phyloP scores from a whole-genome alignment of 2,113 vertebrate species.

The Sapayoa aenigma region DNA sequence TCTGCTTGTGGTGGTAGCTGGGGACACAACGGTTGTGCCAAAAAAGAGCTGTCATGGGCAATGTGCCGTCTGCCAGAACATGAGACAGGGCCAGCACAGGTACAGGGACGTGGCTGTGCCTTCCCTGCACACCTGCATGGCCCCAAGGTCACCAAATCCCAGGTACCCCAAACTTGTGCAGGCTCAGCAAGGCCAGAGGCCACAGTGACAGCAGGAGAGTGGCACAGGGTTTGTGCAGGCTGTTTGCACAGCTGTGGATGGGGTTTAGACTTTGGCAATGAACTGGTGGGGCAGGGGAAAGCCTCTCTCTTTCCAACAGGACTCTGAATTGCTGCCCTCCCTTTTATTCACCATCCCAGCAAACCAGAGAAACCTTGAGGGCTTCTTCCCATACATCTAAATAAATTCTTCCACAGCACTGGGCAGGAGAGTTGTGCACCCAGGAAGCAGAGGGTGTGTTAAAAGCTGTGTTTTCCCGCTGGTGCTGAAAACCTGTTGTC shows the following conservation, averaged over 20 bases:
- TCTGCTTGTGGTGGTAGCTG: rapidly evolving
- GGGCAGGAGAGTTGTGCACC: background rate
- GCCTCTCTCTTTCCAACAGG: background rate
- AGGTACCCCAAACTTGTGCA: background rate
- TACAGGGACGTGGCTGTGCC: rapidly evolving
- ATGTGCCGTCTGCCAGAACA: background rate
- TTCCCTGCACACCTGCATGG: rapidly evolving
- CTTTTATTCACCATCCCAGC: background rate
- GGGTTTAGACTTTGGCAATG: background rate
- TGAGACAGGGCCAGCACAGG: rapidly evolving
- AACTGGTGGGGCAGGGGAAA: background rate
- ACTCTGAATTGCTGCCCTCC: background rate
- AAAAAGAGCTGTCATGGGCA: background rate
- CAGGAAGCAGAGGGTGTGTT: background rate
- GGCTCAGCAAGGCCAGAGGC: background rate
- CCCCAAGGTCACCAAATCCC: background rate
- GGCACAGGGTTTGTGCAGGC: background rate
- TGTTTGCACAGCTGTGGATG: rapidly evolving
- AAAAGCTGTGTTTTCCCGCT: background rate
- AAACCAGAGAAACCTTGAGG: background rate
- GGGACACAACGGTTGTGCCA: background rate
- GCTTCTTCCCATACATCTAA: background rate
- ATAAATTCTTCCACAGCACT: background rate
- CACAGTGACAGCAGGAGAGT: rapidly evolving
- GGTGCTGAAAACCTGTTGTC: background rate